phyloP scores from a whole-genome alignment of 2,888 invertebrate genomes.

The Anthoptus insignis region DNA sequence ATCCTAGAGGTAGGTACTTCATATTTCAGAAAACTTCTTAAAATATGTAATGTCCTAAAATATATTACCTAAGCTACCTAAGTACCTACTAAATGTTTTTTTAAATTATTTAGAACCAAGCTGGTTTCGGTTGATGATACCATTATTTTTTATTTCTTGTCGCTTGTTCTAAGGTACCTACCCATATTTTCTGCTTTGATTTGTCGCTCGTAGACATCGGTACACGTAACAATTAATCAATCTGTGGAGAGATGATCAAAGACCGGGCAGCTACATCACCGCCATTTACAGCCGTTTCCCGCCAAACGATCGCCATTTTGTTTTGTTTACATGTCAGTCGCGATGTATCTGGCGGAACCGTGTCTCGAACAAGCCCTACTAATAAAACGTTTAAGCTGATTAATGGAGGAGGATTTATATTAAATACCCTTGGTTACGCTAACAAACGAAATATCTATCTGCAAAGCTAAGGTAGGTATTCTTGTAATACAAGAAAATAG shows the following conservation, averaged over 20 bases:
- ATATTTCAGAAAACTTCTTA: no score
- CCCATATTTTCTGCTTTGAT: constrained; percentile 35
- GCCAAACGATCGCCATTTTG: constrained; percentile 53
- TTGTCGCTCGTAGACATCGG: constrained; percentile 35
- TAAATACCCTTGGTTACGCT: background rate
- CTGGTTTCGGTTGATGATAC: no score
- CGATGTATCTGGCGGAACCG: constrained; percentile 70
- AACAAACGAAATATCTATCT: no score
- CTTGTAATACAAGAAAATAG: no score
- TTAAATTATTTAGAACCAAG: no score
- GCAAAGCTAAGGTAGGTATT: no score
- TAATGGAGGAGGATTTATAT: constrained; percentile 63
- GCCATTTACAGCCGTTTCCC: constrained; percentile 63
- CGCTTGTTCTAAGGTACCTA: background rate
- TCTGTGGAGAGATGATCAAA: constrained; percentile 56
- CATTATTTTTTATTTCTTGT: background rate
- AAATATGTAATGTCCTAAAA: no score
- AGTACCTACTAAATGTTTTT: no score
- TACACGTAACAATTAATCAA: constrained; percentile 48
- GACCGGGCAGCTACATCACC: constrained; percentile 58
- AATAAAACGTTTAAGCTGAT: constrained; percentile 81
- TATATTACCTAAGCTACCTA: no score
- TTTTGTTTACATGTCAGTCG: constrained; percentile 52
- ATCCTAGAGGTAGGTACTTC: no score
- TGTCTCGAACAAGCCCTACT: constrained; percentile 54